Conservation (phyloP, 1,140 invertebrate genomes). For the Lasaia peninsularis region DNA sequence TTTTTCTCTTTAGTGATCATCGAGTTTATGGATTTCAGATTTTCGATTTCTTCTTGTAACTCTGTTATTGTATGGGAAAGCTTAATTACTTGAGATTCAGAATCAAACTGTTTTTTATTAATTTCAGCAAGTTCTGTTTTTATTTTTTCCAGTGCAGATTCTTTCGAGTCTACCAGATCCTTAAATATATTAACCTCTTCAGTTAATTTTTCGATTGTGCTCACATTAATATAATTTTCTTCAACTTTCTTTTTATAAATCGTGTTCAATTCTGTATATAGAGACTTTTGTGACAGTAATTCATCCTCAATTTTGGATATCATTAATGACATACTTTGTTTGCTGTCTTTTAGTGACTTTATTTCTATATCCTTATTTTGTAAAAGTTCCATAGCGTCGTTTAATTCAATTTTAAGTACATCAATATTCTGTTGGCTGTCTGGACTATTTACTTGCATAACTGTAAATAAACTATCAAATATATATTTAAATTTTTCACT, state of each 20-base stretch:
- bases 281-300: conserved; percentile 26
- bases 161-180: conserved; percentile 32
- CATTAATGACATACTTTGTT: conserved; percentile 24
- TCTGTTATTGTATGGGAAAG: conserved; percentile 21
- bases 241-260: conserved; percentile 41
- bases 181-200: conserved; percentile 43
- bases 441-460: not conserved
- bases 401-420: conserved; percentile 33
- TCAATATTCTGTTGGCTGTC: not conserved
- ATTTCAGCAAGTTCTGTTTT: not conserved
- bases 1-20: conserved; percentile 51
- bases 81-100: conserved; percentile 23
- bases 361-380: conserved; percentile 41
- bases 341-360: conserved; percentile 23
- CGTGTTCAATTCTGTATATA: conserved; percentile 38
- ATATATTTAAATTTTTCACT: conserved; percentile 35
- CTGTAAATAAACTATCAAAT: conserved; percentile 35
- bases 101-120: conserved; percentile 20
- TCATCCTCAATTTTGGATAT: conserved; percentile 35
- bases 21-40: conserved; percentile 46
- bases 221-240: conserved; percentile 41
- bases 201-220: conserved; percentile 33
- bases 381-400: conserved; percentile 30
- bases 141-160: conserved; percentile 31
- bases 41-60: conserved; percentile 36